Evolutionary conservation across 2,888 invertebrate genomes (phyloP), one percentile per base, ranked within the genome.

Genomic region (Stenchaetothrips biformis): DNA sequence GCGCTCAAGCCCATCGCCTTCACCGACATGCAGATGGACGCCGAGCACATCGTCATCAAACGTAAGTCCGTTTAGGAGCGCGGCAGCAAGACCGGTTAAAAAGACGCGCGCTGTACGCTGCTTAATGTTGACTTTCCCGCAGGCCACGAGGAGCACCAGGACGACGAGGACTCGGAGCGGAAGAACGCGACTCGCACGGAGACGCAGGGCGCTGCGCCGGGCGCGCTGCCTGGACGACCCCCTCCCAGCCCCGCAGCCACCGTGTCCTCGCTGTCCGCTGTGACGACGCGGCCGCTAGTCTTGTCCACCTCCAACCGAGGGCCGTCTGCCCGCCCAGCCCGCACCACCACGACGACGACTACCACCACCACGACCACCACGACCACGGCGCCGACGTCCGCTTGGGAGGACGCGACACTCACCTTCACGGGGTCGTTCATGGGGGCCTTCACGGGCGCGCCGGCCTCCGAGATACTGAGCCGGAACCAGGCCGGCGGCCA

Each of bases 11-110:
- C 94, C 16, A 88, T 93, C 9, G 84, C 85, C 62, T 92, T 95
- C 86, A 92, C 92, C 83, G 92, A 91, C 83, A 89, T 94, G 83
- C 92, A 92, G 85, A 90, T 95, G 84, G 94, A 94, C 85, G 89
- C 92, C 3, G 91, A 92, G 83, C 92, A 92, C 82, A 89, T 95
- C 84, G 89, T 90, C 81, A 91, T 95, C 27, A 92, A 92, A 87
- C 90, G 94, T 88, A 89, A 92, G 84, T 84, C 86, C 37, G 8
- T 79, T 25, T 67, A 48, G 16, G 2, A 25, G 59, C 53, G 13
- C 11, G 13, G 0, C 37, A 11, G n/a, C 2, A 77, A 77, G 11
- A 3, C 2, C 13, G 13, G 37, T 1, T 77, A 25, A 77, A 7
- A 77, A 27, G 47, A 9, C n/a, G 18, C 37, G 27, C 25, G 8